phyloP scores from a whole-genome alignment of 2,113 vertebrate species.

The Crotophaga sulcirostris region DNA sequence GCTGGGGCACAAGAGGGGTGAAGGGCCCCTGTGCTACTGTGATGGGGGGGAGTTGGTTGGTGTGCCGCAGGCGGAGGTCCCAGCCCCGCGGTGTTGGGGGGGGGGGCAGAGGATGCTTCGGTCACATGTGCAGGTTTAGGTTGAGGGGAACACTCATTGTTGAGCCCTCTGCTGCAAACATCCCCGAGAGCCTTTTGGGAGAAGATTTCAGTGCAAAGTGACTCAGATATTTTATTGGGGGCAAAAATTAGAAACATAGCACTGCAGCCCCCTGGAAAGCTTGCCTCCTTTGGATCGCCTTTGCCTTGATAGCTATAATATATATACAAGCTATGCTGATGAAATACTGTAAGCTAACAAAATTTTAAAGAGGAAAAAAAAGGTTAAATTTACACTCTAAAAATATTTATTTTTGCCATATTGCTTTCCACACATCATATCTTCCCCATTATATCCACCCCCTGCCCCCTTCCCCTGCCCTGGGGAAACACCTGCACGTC shows the following conservation, averaged over 20 bases:
- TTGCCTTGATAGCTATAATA: conserved; percentile 84
- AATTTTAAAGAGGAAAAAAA: conserved; percentile 77
- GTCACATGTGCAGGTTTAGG: neutral
- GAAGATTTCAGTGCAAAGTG: conserved; percentile 10
- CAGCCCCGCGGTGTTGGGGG: rapidly evolving
- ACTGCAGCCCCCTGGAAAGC: neutral
- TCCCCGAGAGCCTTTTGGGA: neutral
- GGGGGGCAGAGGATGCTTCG: neutral
- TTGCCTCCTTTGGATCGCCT: neutral
- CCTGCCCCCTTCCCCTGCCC: neutral
- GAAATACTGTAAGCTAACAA: conserved; percentile 88
- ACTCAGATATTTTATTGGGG: neutral
- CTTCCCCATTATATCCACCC: conserved; percentile 29
- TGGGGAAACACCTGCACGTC: conserved; percentile 25
- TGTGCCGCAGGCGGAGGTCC: neutral
- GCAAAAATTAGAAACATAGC: neutral
- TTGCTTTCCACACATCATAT: conserved; percentile 77
- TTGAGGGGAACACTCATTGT: neutral
- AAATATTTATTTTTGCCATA: conserved; percentile 89
- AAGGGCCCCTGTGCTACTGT: neutral
- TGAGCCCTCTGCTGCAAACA: neutral
- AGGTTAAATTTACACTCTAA: conserved; percentile 83
- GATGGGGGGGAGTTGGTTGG: neutral
- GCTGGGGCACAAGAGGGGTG: rapidly evolving
- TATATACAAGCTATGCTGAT: conserved; percentile 79